These are phyloP conservation scores for Trachelus iudaicus DNA, from an alignment of 2,888 invertebrate genomes.

Conservation along the genomic window DNA sequence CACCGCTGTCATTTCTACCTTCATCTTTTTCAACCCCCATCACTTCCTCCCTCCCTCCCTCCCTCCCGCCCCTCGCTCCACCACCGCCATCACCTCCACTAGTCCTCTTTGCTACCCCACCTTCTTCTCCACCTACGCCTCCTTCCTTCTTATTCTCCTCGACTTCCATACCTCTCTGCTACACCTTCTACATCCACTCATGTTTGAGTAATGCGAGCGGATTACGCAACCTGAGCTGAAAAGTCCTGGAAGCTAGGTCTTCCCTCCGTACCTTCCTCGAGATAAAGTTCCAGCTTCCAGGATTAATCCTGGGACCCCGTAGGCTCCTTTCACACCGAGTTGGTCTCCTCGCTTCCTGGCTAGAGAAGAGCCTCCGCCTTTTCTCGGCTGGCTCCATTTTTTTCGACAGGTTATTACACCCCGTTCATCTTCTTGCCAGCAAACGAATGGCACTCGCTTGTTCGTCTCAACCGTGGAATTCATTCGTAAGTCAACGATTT, in stretches of 20 bases:
- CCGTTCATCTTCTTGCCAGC: not conserved
- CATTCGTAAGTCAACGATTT: too few relatives aligned
- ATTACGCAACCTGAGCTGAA: slow-evolving; percentile 42
- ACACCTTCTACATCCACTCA: slow-evolving; percentile 30
- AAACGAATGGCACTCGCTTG: not conserved
- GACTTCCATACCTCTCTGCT: not conserved
- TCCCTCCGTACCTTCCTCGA: slow-evolving; percentile 29
- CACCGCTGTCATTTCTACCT: slow-evolving; percentile 3
- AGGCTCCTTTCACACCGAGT: slow-evolving; percentile 5
- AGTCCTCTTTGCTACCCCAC: slow-evolving; percentile 7
- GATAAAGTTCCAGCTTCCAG: slow-evolving; percentile 33
- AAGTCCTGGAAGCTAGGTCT: slow-evolving; percentile 35
- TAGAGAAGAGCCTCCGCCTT: slow-evolving; percentile 7
- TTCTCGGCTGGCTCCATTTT: not conserved
- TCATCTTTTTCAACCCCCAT: not conserved
- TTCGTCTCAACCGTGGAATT: not conserved
- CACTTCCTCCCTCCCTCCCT: not conserved
- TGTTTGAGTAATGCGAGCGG: slow-evolving; percentile 44
- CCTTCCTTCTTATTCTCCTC: slow-evolving; percentile 1
- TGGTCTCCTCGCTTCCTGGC: not conserved
- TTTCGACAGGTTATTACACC: not conserved
- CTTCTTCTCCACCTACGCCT: slow-evolving; percentile 1
- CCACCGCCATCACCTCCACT: not conserved
- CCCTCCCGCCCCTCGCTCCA: too few relatives aligned
- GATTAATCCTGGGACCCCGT: slow-evolving; percentile 32